These are phyloP conservation scores for Ophion slaviceki DNA, from an alignment of 2,888 invertebrate species.

Conservation along the genomic window DNA sequence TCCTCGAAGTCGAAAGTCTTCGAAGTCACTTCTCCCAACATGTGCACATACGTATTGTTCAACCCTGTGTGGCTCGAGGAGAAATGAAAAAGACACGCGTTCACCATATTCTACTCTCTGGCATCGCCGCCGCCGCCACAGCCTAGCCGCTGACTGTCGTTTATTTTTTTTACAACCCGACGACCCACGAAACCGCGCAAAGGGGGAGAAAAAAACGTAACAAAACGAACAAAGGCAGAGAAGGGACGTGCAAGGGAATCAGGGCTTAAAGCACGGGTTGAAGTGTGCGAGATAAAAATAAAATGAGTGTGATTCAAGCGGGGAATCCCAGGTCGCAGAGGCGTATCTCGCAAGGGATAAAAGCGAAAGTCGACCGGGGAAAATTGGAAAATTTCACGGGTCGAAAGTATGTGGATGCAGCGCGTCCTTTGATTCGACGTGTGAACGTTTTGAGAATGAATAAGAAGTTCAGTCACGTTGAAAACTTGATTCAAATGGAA, in stretches of 20 bases:
- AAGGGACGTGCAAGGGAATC: not conserved
- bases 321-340: conserved; percentile 18
- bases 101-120: conserved; percentile 27
- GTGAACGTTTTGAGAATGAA: not conserved
- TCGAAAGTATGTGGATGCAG: conserved; percentile 12
- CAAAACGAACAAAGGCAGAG: not conserved
- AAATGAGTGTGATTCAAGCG: conserved; percentile 40
- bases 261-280: conserved; percentile 4
- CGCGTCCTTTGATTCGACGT: conserved; percentile 7
- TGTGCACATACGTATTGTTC: not conserved
- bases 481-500: not conserved
- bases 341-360: conserved; percentile 20
- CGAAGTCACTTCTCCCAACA: not conserved
- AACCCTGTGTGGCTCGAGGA: conserved; percentile 17
- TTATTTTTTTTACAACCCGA: conserved; percentile 31
- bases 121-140: not conserved
- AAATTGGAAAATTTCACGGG: conserved; percentile 46
- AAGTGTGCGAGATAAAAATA: conserved; percentile 43
- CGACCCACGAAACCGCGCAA: conserved; percentile 36
- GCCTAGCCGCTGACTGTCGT: conserved; percentile 10
- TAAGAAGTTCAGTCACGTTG: not conserved
- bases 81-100: conserved; percentile 28
- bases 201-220: conserved; percentile 26
- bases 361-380: conserved; percentile 32
- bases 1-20: conserved; percentile 3